A percentile compares a stretch with the other conserved stretches of the same genome.
Evolutionary conservation across 2,888 invertebrate genomes (phyloP).

Genomic region (Anthrax anthrax): DNA sequence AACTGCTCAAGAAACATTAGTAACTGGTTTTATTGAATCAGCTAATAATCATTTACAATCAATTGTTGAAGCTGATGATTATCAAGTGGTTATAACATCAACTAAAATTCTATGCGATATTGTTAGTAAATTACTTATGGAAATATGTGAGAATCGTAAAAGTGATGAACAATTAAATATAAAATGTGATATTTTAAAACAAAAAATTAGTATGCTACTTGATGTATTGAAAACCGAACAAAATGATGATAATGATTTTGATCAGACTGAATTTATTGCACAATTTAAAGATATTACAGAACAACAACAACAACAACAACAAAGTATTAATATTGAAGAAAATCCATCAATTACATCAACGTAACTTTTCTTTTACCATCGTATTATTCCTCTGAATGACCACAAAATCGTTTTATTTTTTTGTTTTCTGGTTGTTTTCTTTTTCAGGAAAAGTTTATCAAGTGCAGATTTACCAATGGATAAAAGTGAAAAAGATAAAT

Average conservation of each 20-base stretch:
- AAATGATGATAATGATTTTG: constrained; percentile 26
- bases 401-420: background rate
- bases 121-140: constrained; percentile 57
- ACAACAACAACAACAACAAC: background rate
- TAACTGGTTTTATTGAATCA: constrained; percentile 59
- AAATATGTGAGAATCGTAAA: constrained; percentile 44
- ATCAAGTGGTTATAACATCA: constrained; percentile 53
- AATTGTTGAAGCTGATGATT: constrained; percentile 70
- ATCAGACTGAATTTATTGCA: constrained; percentile 28
- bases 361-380: background rate
- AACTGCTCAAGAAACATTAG: constrained; percentile 36
- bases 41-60: constrained; percentile 69
- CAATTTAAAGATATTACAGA: constrained; percentile 25
- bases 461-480: constrained; percentile 22
- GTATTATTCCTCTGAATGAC: background rate
- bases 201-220: constrained; percentile 59
- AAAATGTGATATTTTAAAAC: constrained; percentile 56
- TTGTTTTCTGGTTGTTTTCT: background rate
- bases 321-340: too few relatives aligned
- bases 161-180: constrained; percentile 46
- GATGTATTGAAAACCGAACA: constrained; percentile 58
- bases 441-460: background rate
- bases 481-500: constrained; percentile 40
- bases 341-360: background rate
- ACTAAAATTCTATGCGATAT: constrained; percentile 66